Evolutionary conservation across 2,888 invertebrate genomes (phyloP).

Genomic region (Parnassius mnemosyne): DNA sequence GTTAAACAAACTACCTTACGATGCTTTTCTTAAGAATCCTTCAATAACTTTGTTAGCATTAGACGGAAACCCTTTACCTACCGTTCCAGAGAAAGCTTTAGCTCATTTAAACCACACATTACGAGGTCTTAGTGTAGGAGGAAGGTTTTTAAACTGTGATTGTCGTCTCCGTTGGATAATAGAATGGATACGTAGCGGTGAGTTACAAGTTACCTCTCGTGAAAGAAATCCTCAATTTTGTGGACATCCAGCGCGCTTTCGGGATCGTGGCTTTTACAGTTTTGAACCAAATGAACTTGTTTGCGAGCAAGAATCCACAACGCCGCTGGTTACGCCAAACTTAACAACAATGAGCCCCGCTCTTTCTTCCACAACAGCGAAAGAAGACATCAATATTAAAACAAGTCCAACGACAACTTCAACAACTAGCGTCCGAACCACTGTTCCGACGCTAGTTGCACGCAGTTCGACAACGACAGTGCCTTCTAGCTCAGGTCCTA

Average conservation of each 20-base stretch:
- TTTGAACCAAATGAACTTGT: constrained; percentile 88
- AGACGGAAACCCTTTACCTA: constrained; percentile 93
- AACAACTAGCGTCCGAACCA: constrained; percentile 41
- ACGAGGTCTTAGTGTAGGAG: constrained; percentile 92
- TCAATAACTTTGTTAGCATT: constrained; percentile 92
- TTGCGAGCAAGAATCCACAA: constrained; percentile 74
- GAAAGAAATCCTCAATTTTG: constrained; percentile 96
- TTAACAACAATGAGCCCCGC: constrained; percentile 26
- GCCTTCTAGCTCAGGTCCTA: constrained; percentile 44
- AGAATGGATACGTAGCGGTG: constrained; percentile 93
- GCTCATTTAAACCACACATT: constrained; percentile 89
- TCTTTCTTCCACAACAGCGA: constrained; percentile 41
- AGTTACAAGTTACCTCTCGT: constrained; percentile 94
- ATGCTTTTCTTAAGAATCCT: constrained; percentile 90
- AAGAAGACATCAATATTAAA: constrained; percentile 39
- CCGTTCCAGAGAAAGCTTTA: constrained; percentile 90
- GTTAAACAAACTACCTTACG: constrained; percentile 88
- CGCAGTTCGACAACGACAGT: constrained; percentile 40
- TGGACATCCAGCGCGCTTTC: constrained; percentile 89
- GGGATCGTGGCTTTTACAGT: constrained; percentile 92
- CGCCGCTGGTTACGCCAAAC: constrained; percentile 43
- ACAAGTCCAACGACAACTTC: constrained; percentile 47
- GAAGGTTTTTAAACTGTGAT: constrained; percentile 93
- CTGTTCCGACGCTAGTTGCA: constrained; percentile 22
- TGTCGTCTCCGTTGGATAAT: constrained; percentile 93